Evolutionary conservation across 1,140 invertebrate species (phyloP).

Genomic region (Harpegnathos saltator): DNA sequence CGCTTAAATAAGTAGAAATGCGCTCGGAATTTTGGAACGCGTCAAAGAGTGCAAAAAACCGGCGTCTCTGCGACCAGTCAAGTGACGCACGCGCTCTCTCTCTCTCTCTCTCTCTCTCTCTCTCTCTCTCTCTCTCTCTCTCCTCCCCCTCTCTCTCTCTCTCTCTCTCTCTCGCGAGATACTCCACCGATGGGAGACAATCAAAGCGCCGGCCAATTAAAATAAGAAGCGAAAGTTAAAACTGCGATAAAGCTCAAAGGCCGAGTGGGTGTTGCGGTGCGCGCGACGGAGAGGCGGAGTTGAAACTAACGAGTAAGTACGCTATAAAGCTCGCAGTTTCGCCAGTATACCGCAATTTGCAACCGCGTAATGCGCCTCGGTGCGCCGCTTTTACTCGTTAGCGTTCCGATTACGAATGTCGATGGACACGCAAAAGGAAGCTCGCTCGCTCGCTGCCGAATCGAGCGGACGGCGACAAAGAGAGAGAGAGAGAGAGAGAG

Average conservation of each 20-base stretch:
- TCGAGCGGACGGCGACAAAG: not conserved
- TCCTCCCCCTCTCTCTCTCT: not conserved
- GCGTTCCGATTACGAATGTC: conserved; percentile 18
- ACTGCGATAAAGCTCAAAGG: conserved; percentile 14
- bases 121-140: not conserved
- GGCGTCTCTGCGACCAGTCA: no score
- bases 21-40: no score
- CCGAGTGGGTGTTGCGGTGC: no score
- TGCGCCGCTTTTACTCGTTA: not conserved
- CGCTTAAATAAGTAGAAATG: no score
- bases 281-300: not conserved
- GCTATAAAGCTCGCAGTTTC: not conserved
- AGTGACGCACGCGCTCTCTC: no score
- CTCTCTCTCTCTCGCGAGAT: not conserved
- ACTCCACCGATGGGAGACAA: not conserved
- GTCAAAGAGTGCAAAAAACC: no score
- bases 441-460: not conserved
- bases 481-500: no score
- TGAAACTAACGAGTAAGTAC: conserved; percentile 31
- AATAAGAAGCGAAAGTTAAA: conserved; percentile 19
- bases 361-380: not conserved
- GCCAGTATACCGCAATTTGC: conserved; percentile 9
- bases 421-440: not conserved
- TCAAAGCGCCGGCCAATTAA: conserved; percentile 19
- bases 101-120: not conserved